Evolutionary conservation across 2,888 invertebrate genomes (phyloP).

Genomic region (Athalia circularis): DNA sequence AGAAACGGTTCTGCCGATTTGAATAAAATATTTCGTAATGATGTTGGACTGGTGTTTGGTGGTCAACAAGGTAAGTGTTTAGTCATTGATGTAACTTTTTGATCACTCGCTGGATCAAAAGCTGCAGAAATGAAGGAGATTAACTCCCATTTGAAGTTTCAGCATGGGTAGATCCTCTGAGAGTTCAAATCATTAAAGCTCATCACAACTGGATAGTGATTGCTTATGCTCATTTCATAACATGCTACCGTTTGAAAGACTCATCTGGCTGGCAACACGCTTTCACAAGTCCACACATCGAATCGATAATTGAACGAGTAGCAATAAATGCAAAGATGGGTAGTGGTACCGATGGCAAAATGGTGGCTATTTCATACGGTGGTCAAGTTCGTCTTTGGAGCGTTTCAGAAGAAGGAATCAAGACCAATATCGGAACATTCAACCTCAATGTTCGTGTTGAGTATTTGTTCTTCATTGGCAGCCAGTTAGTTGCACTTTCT

Average conservation of each 20-base stretch:
- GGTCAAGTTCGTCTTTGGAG: conserved; percentile 87
- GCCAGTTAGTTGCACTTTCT: conserved; percentile 96
- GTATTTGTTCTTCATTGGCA: conserved; percentile 97
- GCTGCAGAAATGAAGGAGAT: neutral
- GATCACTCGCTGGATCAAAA: too few relatives aligned
- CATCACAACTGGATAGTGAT: conserved; percentile 99
- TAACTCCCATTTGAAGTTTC: conserved; percentile 75
- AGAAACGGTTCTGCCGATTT: conserved; percentile 86
- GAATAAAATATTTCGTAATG: conserved; percentile 83
- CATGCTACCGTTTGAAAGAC: conserved; percentile 95
- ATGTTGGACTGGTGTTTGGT: conserved; percentile 83
- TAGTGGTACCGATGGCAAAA: conserved; percentile 78
- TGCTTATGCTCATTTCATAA: conserved; percentile 96
- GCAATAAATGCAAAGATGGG: conserved; percentile 88
- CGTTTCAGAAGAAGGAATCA: conserved; percentile 85
- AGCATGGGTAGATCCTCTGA: conserved; percentile 88
- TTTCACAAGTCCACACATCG: conserved; percentile 95
- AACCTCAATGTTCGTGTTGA: conserved; percentile 95
- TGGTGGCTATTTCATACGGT: conserved; percentile 89
- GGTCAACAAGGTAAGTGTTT: conserved; percentile 74
- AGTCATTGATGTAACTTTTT: neutral
- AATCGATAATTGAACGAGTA: conserved; percentile 91
- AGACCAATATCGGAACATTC: conserved; percentile 88
- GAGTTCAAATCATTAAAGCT: conserved; percentile 95
- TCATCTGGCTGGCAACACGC: conserved; percentile 97